Base-by-base conservation (phyloP, 1,140 invertebrate genomes). In the Drosophila malerkotliana region DNA sequence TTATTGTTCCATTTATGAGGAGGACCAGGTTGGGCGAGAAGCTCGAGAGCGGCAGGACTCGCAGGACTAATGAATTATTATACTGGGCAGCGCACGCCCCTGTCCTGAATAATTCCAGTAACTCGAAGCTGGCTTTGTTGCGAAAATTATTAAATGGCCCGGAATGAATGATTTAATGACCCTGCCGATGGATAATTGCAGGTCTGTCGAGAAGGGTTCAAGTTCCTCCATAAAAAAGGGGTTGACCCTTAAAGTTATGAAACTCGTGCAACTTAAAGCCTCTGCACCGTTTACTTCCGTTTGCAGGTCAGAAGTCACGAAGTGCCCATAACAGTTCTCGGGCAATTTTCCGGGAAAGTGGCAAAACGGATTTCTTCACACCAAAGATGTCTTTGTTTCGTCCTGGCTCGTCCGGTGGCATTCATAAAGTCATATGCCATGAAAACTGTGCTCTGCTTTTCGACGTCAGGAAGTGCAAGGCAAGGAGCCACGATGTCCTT, bases 131-230 rank as follows among this genome's bases (percentile, higher is more conserved):
- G 51, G 74, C 74, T 72, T 72, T 78, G 64, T 78, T 72, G 79
- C 74, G 49, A 74, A 83, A 90, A 90, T 90, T 90, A 90, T 90
- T 90, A 87, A 90, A 90, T 90, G 87, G 79, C 72, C 71, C 72
- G 87, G 82, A 90, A 90, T 90, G 82, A 90, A 90, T 90, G 87
- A 90, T 90, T 90, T 90, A 90, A 90, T 90, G 87, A 90, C 87
- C 69, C 54, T 53, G 64, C 41, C 56, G 34, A 63, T 12, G 60
- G 53, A 73, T 88, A 87, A 87, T 88, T 88, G 72, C 75, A 56
- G 82, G 82, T 72, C 41, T 30, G 49, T 44, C 47, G 52, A 34
- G 76, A 83, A 83, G 83, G 79, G 83, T 79, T 82, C 49, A 26
- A 39, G 30, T 37, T 12, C 10, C 26, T 7, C 6, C 49, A 18